Base-by-base conservation (phyloP, 2,113 vertebrate species). In the Gnathonemus echidnorhynchus region DNA sequence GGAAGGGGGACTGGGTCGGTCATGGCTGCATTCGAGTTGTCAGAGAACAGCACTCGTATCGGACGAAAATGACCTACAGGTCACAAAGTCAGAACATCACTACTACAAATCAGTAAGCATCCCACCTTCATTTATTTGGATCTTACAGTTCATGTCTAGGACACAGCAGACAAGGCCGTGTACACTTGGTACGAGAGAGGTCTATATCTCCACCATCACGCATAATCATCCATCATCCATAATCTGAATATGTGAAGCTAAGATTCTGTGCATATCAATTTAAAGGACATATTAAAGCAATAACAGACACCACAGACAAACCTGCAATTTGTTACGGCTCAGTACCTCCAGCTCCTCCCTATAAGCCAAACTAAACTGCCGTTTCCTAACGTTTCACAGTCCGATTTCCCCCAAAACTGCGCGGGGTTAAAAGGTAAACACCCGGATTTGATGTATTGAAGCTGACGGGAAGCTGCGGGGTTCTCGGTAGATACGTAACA, bases 401-500 rank as follows among this genome's bases (percentile, higher is more conserved):
- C 85, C 92, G 92, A 87, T 90, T 91, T 92, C 90, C 48, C 35
- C 3, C 56, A 85, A 58, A 15, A 24, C 91, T 90, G 91, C 52
- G 90, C 91, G 91, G 21, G 83, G 84, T 86, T 86, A 92, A 90
- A 91, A 90, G 90, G 58, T 88, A 89, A 92, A 90, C 90, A 91
- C 90, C 91, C 90, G 89, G 53, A 21, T 77, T 91, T 93, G 94
- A 95, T 93, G 91, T 92, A 95, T 94, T 91, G 90, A 93, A 92
- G 94, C 92, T 92, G 95, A 96, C 95, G 90, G 90, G 92, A 93
- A 93, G 91, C 94, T 5, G 93, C 92, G 93, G 94, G 45, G 91
- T 93, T 91, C 92, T 93, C 93, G 93, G 93, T 94, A 90, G 91
- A 93, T 66, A 93, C 94, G 95, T 96, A 95, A 96, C 95, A 95